Base-by-base conservation (phyloP, 2,888 invertebrate genomes). In the Caenorhabditis drosophilae region DNA sequence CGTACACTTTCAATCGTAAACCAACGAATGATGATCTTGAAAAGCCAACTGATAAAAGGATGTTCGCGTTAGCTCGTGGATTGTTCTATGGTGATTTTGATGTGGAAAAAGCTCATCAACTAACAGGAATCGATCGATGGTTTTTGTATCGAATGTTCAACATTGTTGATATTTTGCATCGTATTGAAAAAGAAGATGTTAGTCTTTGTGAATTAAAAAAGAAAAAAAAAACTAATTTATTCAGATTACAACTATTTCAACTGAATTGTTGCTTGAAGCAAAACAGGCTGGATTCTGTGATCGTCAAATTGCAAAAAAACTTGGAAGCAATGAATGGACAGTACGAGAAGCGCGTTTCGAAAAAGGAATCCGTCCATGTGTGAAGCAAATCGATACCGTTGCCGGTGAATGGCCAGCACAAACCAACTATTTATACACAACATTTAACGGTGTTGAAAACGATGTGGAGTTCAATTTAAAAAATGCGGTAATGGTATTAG, bases 381-480 rank as follows among this genome's bases (percentile, higher is more conserved):
- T 97, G 0, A 97, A 97, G 85, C 93, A 95, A 87, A 97, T 99
- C 71, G 97, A 98, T 85, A 98, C 97, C 0, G 96, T 98, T 4
- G 96, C 98, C 36, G 98, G 96, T 0, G 98, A 99, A 85, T 99
- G 96, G 95, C 98, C 98, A 0, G 97, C 97, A 0, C 89, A 90
- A 31, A 99, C 98, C 1, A 99, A 99, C 85, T 99, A 99, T 84
- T 88, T 99, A n/a, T 99, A 97, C 83, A 84, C 96, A 26, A 98
- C 98, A 0, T 99, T 98, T 85, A 96, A 94, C 84, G 97, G 91
- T 0, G 51, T 47, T 15, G 87, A 88, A 27, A 91, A 93, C 84
- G 95, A 96, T 83, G 84, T 95, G 41, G 73, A 66, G 6, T 76
- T 77, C 62, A 66, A 73, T 20, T 63, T 77, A 67, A 78, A 73